Evolutionary conservation across 2,797 vertebrate genomes (phyloP).

Genomic region (Hemitrygon akajei): DNA sequence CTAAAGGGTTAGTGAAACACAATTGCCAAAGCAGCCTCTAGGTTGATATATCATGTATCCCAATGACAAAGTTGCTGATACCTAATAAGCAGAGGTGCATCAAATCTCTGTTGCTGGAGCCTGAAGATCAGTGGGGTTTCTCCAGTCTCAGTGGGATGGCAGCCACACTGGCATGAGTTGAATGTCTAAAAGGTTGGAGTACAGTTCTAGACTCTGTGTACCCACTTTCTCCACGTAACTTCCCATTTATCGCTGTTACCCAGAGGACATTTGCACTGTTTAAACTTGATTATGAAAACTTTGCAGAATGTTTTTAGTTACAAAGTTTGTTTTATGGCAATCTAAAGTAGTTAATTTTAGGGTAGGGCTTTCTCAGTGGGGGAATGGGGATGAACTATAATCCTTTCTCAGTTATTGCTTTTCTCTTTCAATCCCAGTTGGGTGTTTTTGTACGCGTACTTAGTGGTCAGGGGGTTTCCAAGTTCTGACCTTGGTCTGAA

Average conservation of each 20-base stretch:
- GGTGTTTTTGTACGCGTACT: neutral
- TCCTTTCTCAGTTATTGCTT: neutral
- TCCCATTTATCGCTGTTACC: too few relatives aligned
- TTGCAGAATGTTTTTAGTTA: neutral
- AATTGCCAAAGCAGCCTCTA: neutral
- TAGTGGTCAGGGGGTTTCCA: neutral
- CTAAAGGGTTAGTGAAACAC: neutral
- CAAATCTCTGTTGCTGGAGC: neutral
- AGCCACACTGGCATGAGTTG: too few relatives aligned
- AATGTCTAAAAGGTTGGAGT: neutral
- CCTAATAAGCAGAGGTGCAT: neutral
- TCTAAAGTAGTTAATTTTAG: neutral
- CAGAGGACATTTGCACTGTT: neutral
- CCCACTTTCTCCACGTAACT: too few relatives aligned
- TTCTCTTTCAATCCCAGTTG: neutral
- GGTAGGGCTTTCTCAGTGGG: too few relatives aligned
- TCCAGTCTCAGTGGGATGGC: neutral
- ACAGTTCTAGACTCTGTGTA: too few relatives aligned
- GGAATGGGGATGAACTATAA: neutral
- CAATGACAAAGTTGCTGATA: neutral
- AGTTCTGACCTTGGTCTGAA: neutral
- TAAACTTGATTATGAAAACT: neutral
- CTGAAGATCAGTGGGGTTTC: neutral
- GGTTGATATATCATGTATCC: neutral
- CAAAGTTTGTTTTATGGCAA: neutral